A percentile compares a stretch with the other conserved stretches of the same genome.
phyloP scores from a whole-genome alignment of 2,888 invertebrate genomes.

The Callimorpha dominula region DNA sequence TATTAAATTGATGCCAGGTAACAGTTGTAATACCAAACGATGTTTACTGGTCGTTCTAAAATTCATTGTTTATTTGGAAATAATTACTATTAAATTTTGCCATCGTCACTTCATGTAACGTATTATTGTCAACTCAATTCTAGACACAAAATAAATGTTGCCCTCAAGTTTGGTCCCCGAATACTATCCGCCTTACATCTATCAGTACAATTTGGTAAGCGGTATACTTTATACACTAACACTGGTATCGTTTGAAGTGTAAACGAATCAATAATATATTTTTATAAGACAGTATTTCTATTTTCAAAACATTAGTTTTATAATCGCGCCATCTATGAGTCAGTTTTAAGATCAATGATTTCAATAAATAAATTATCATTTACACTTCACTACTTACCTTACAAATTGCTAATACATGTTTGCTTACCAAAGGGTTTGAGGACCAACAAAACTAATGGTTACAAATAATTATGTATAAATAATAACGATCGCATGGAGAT shows the following conservation, averaged over 20 bases:
- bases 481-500: constrained; percentile 17
- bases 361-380: constrained; percentile 13
- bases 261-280: constrained; percentile 16
- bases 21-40: too few species aligned
- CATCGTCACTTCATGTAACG: background rate
- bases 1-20: too few species aligned
- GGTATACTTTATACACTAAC: constrained; percentile 34
- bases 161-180: constrained; percentile 69
- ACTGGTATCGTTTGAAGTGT: constrained; percentile 30
- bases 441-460: constrained; percentile 50
- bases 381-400: constrained; percentile 32
- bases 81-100: background rate
- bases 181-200: constrained; percentile 53
- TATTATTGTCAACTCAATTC: constrained; percentile 18
- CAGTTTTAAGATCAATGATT: background rate
- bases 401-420: constrained; percentile 41
- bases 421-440: constrained; percentile 49
- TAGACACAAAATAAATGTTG: constrained; percentile 45
- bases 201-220: constrained; percentile 62
- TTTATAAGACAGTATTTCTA: background rate
- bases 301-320: background rate
- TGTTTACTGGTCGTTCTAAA: too few species aligned
- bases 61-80: too few species aligned
- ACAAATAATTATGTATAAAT: constrained; percentile 19
- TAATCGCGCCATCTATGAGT: background rate